Base-by-base conservation (phyloP, 2,113 vertebrate species). In the Nothoprocta perdicaria region DNA sequence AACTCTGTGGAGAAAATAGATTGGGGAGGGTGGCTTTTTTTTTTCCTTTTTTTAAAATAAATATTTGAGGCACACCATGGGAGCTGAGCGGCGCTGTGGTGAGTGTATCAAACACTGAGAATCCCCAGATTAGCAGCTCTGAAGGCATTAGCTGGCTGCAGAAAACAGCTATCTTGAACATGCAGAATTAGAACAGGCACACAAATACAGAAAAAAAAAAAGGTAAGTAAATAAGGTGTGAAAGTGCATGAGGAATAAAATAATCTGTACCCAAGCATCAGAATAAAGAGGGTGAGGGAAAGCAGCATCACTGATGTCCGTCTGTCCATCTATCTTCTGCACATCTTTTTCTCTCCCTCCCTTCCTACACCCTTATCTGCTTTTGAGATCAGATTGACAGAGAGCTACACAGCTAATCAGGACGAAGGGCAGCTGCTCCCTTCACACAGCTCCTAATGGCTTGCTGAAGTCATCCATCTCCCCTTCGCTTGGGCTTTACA, bases 31-130 rank as follows among this genome's bases (percentile, higher is more conserved):
- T 69, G 58, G 8, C 5, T 61, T 81, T 15, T 53, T 77, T 82
- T 15, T 53, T 77, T 57, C 21, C 14, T 77, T 90, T 84, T 75
- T 52, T 9, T 10, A 48, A 15, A 74, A 85, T 86, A 95, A 94
- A 88, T 93, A 92, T 88, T 95, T 96, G 95, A 90, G 52, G 75
- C 69, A 38, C 12, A 55, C 43, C 19, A 19, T 58, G 80, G 80
- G 81, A 93, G 60, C 38, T 80, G 75, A 92, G 80, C 78, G 88
- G 55, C 50, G 63, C 40, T 45, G 52, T 81, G 46, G 73, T 88
- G 95, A 93, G 76, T 80, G 77, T 89, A 87, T 86, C 89, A 95
- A 95, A 95, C 60, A 89, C 0, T 62, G 74, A 93, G 89, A 96
- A 89, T 95, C 92, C 91, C 60, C 76, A 77, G 90, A 94, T 95